Percentiles rank a stretch among this genome's conserved stretches.
Conservation (phyloP, 2,797 vertebrate genomes). For the Lacerta viridis region DNA sequence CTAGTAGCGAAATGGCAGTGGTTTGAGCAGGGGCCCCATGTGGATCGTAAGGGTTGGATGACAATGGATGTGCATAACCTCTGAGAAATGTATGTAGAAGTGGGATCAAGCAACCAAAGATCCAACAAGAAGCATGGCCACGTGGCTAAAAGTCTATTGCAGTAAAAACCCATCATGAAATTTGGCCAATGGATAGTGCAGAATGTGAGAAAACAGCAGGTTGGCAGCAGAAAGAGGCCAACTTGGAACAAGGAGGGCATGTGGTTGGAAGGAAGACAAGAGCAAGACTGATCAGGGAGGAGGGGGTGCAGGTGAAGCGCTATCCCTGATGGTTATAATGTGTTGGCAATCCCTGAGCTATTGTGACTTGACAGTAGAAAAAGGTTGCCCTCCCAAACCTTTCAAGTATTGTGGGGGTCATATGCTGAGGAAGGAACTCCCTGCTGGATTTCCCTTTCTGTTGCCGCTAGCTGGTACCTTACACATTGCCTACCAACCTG, state of each 20-base stretch:
- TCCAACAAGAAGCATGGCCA: no score
- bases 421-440: conserved; percentile 1
- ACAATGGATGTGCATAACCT: background rate
- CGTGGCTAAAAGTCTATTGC: background rate
- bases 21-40: background rate
- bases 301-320: background rate
- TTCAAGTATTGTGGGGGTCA: background rate
- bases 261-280: background rate
- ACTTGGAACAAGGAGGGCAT: no score
- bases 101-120: background rate
- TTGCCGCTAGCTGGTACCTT: conserved; percentile 33
- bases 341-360: background rate
- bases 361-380: background rate
- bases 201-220: background rate
- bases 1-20: background rate
- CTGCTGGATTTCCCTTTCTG: background rate
- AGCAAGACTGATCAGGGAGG: background rate
- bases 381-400: background rate
- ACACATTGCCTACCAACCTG: conserved; percentile 41
- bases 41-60: background rate
- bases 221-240: background rate
- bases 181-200: background rate
- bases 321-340: background rate
- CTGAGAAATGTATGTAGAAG: background rate
- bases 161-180: background rate